Evolutionary conservation across 2,113 vertebrate genomes (phyloP).

Genomic region (Passer montanus): DNA sequence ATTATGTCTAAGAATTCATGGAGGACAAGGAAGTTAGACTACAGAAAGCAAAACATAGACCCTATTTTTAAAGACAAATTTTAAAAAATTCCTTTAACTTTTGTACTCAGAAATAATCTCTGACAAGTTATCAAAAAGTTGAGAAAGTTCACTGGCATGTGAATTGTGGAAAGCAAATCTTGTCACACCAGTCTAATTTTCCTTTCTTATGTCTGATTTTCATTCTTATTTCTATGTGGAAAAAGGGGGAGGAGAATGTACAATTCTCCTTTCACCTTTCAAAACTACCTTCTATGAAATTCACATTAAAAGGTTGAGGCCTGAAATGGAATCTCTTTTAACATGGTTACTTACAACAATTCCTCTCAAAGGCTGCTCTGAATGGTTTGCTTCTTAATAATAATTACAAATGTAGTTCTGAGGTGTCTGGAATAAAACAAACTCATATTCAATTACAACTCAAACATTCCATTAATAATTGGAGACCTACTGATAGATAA

Average conservation of each 20-base stretch:
- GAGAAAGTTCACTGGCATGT: not conserved
- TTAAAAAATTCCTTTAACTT: not conserved
- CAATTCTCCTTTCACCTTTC: not conserved
- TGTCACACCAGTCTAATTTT: not conserved
- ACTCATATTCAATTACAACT: not conserved
- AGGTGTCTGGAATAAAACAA: not conserved
- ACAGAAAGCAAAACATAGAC: not conserved
- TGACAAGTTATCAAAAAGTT: not conserved
- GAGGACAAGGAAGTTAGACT: not conserved
- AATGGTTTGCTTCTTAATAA: not conserved
- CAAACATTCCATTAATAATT: not conserved
- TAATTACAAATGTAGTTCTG: not conserved
- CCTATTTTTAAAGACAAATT: not conserved
- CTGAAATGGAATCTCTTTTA: not conserved
- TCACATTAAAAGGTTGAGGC: not conserved
- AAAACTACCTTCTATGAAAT: not conserved
- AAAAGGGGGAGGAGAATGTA: not conserved
- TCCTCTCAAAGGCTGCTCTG: not conserved
- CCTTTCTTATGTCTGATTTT: not conserved
- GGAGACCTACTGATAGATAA: not conserved
- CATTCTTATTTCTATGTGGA: not conserved
- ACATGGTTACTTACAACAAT: not conserved
- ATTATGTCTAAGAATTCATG: not conserved
- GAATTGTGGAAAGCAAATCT: not conserved
- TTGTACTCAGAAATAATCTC: not conserved